Conservation (phyloP, 2,797 vertebrate species). For the Scolopax bukidnonensis region DNA sequence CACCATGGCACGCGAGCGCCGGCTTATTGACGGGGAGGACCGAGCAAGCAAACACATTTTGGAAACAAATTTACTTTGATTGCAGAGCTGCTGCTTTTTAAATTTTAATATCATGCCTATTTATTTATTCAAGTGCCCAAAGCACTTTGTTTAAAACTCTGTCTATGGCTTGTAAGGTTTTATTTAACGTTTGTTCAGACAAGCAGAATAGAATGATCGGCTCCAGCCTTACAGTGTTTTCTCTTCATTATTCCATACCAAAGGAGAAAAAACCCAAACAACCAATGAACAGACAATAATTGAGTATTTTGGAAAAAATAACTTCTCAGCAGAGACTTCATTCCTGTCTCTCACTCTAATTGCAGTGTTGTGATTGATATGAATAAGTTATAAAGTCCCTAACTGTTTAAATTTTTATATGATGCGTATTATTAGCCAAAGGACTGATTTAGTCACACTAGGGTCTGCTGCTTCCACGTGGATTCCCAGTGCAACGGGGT, state of each 20-base stretch:
- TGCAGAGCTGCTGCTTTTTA: background rate
- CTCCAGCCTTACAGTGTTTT: background rate
- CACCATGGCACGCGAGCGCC: accelerated
- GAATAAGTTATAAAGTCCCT: background rate
- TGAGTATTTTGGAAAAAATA: background rate
- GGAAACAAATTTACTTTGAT: background rate
- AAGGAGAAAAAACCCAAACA: accelerated
- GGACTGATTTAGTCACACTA: too few species aligned
- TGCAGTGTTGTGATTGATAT: background rate
- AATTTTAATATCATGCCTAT: background rate
- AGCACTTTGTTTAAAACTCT: background rate
- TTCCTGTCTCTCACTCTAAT: background rate
- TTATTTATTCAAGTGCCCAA: background rate
- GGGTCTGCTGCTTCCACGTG: too few species aligned
- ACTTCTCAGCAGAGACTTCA: background rate
- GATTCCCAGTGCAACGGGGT: too few species aligned
- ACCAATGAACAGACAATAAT: background rate
- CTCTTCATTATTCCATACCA: background rate
- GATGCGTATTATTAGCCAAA: background rate
- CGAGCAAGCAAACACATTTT: background rate
- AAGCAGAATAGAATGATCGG: background rate
- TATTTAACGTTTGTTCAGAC: background rate
- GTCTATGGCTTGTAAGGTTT: background rate
- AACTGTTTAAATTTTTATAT: background rate
- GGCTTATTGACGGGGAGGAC: background rate